Percentiles rank a stretch among this genome's conserved stretches.
phyloP scores from a whole-genome alignment of 2,113 vertebrate genomes.

The Myxocyprinus asiaticus region DNA sequence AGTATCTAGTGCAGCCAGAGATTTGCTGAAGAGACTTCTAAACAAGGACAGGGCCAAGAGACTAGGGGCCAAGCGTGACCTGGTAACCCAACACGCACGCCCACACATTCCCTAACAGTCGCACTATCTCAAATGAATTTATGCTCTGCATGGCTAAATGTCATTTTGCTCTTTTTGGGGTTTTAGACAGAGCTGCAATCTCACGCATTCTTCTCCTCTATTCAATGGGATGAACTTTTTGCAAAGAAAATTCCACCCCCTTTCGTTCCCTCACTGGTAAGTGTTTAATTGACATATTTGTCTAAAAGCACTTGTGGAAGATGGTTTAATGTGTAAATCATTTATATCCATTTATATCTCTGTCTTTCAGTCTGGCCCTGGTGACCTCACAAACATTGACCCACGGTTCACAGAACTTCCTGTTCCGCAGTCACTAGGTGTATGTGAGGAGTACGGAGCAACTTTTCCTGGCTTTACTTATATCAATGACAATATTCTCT shows the following conservation, averaged over 20 bases:
- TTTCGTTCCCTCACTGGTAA: conserved; percentile 75
- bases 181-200: conserved; percentile 71
- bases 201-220: conserved; percentile 73
- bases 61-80: conserved; percentile 66
- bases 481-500: conserved; percentile 45
- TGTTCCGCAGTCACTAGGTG: conserved; percentile 67
- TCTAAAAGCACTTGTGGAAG: neutral
- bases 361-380: conserved; percentile 68
- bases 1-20: conserved; percentile 62
- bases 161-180: neutral
- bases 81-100: conserved; percentile 65
- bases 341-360: neutral
- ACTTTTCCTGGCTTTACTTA: conserved; percentile 77
- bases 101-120: neutral
- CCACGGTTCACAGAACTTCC: conserved; percentile 71
- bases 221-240: conserved; percentile 75
- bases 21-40: conserved; percentile 70
- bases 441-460: conserved; percentile 48
- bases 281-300: neutral
- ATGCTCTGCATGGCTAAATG: conserved; percentile 2
- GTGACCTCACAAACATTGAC: conserved; percentile 75
- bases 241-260: conserved; percentile 72
- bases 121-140: neutral
- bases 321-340: neutral
- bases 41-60: conserved; percentile 69